phyloP scores from a whole-genome alignment of 2,888 invertebrate genomes.

The Rotaria sp. region DNA sequence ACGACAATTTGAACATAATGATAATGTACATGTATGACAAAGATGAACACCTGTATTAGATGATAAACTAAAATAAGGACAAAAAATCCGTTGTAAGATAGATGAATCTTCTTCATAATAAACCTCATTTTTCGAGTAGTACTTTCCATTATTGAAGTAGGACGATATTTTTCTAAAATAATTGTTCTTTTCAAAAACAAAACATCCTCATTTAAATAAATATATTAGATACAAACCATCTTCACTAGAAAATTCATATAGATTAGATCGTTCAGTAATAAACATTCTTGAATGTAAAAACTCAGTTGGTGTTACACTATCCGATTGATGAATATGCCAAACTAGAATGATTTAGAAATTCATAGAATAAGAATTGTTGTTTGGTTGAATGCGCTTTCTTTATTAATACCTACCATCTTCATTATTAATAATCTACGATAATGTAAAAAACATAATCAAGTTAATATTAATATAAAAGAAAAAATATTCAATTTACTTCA shows the following conservation, averaged over 20 bases:
- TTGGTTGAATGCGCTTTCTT: background rate
- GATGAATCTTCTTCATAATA: background rate
- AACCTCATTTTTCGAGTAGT: background rate
- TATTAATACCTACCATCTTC: background rate
- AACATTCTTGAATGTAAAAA: background rate
- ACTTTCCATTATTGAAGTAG: background rate
- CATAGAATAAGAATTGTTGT: background rate
- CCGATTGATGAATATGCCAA: background rate
- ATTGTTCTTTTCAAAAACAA: background rate
- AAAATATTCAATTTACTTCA: background rate
- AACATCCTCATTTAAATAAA: background rate
- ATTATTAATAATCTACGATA: background rate
- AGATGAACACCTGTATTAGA: background rate
- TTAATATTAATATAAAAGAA: background rate
- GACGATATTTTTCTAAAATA: background rate
- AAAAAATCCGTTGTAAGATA: background rate
- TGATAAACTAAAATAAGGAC: background rate
- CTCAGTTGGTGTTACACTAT: background rate
- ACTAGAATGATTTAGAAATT: background rate
- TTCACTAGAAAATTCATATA: background rate
- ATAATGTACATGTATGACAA: background rate
- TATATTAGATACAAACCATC: background rate
- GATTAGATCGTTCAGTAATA: background rate
- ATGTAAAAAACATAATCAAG: background rate
- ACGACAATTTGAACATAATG: background rate